Conservation (phyloP, 2,888 invertebrate genomes). For the Alloscopus bannaensis region DNA sequence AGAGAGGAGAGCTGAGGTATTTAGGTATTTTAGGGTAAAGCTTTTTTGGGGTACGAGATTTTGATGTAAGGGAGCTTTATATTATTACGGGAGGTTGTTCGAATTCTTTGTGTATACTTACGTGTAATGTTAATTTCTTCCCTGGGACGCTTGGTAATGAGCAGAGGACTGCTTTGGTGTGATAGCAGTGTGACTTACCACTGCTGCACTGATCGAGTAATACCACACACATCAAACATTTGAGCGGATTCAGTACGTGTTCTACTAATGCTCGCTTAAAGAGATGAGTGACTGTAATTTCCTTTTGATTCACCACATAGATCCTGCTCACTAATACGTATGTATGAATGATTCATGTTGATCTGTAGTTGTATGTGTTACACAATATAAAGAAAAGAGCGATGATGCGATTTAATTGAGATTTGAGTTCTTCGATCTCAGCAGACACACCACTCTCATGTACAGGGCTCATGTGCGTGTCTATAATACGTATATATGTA, state of each 20-base stretch:
- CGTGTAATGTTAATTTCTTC: conserved; percentile 8
- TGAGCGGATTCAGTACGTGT: no score
- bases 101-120: conserved; percentile 6
- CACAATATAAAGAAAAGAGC: conserved; percentile 33
- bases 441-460: conserved; percentile 5
- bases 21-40: background rate
- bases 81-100: conserved; percentile 20
- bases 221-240: conserved; percentile 20
- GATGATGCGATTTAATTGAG: conserved; percentile 48
- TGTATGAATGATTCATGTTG: conserved; percentile 4
- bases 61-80: background rate
- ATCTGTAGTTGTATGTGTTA: conserved; percentile 31
- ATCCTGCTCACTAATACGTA: no score
- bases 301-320: no score
- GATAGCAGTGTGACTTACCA: conserved; percentile 19
- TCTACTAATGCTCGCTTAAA: no score
- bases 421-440: conserved; percentile 40
- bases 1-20: background rate
- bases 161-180: no score
- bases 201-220: conserved; percentile 7
- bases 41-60: background rate
- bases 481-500: no score
- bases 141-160: no score
- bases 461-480: conserved; percentile 3
- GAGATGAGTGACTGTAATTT: no score